Conservation (phyloP, 2,888 invertebrate genomes). For the Dysmachus trigonus region DNA sequence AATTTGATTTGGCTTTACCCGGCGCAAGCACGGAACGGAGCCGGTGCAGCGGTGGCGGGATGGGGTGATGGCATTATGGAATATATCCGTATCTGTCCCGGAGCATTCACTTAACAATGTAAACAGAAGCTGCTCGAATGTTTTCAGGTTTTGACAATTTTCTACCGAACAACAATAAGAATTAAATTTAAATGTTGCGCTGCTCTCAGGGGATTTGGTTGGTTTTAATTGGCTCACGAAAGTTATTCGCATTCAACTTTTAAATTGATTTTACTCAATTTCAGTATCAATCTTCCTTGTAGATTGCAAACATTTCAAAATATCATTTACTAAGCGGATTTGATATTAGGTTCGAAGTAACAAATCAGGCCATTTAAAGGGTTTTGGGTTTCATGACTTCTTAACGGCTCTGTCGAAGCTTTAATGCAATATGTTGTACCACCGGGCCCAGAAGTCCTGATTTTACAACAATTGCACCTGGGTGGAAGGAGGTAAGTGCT, state of each 20-base stretch:
- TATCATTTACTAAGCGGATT: background rate
- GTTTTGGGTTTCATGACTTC: background rate
- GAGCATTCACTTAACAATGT: conserved; percentile 35
- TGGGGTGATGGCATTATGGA: conserved; percentile 29
- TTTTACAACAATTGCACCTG: background rate
- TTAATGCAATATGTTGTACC: background rate
- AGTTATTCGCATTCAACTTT: background rate
- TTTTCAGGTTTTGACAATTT: conserved; percentile 35
- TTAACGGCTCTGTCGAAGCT: background rate
- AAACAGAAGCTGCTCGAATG: conserved; percentile 25
- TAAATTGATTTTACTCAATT: background rate
- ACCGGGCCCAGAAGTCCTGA: background rate
- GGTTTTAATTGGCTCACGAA: background rate
- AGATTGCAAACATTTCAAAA: background rate
- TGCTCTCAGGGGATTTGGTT: background rate
- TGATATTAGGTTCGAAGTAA: background rate
- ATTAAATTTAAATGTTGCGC: background rate
- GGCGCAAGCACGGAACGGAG: conserved; percentile 5
- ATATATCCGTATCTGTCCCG: conserved; percentile 26
- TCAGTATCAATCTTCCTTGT: background rate
- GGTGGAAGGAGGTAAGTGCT: background rate
- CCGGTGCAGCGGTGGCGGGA: background rate
- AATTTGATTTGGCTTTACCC: conserved; percentile 48
- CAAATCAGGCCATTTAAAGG: background rate
- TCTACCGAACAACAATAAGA: background rate